A percentile compares a stretch with the other conserved stretches of the same genome.
Conservation (phyloP, 2,888 invertebrate genomes). For the Xestia ashworthii region DNA sequence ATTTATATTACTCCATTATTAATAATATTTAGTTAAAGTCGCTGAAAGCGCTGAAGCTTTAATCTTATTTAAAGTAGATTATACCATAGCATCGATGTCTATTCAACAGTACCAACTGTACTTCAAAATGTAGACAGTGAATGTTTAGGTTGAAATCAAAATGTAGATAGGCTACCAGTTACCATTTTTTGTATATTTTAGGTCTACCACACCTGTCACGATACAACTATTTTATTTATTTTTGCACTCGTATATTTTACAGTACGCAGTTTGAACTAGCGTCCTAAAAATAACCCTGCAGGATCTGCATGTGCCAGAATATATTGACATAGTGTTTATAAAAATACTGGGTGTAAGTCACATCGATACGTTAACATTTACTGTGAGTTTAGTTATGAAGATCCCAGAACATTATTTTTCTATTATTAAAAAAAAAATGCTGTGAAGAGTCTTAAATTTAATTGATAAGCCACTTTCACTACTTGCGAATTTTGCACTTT, state of each 20-base stretch:
- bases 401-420: not conserved
- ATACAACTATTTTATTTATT: not conserved
- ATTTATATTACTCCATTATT: not conserved
- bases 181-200: constrained; percentile 6
- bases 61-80: constrained; percentile 1
- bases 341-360: not conserved
- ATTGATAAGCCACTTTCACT: too few relatives aligned
- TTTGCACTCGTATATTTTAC: not conserved
- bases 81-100: not conserved
- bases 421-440: not conserved
- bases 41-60: too few relatives aligned
- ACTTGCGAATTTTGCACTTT: too few relatives aligned
- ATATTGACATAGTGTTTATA: not conserved
- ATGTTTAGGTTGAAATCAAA: constrained; percentile 13
- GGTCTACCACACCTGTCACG: too few relatives aligned
- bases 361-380: not conserved
- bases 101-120: not conserved
- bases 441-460: too few relatives aligned
- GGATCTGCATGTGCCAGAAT: not conserved
- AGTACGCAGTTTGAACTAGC: not conserved
- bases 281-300: constrained; percentile 22
- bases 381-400: not conserved
- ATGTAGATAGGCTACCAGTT: not conserved
- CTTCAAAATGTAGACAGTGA: constrained; percentile 18
- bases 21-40: too few relatives aligned